Conservation (phyloP, 2,888 invertebrate genomes). For the Drosophila nigritarsus region DNA sequence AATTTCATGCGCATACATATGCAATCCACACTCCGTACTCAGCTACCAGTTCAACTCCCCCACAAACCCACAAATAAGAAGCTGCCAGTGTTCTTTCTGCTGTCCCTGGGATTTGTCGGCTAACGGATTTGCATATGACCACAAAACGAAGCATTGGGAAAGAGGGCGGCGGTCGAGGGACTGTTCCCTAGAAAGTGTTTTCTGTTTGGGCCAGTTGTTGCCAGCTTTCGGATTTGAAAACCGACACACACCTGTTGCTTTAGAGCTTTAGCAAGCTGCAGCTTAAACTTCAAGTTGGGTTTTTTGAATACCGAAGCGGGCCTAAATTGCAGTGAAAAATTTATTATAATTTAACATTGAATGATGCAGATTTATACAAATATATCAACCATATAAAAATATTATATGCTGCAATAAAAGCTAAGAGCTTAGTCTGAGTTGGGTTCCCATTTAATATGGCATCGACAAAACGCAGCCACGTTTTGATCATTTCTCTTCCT, state of each 20-base stretch:
- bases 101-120: neutral
- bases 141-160: neutral
- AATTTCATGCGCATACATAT: conserved; percentile 12
- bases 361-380: neutral
- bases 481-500: no score
- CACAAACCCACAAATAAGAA: neutral
- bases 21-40: neutral
- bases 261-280: neutral
- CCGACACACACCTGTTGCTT: neutral
- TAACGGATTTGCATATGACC: conserved; percentile 10
- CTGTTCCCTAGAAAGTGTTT: neutral
- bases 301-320: neutral
- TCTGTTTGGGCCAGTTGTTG: conserved; percentile 3
- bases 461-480: neutral
- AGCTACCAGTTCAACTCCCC: neutral
- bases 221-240: conserved; percentile 1
- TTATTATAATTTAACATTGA: neutral
- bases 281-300: neutral
- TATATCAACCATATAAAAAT: no score
- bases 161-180: neutral
- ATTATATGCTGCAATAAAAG: neutral
- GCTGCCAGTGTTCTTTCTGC: conserved; percentile 11
- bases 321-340: no score
- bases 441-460: neutral
- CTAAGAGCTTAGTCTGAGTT: neutral